Base-by-base conservation (phyloP, 1,140 invertebrate genomes). In the Pissodes strobi region DNA sequence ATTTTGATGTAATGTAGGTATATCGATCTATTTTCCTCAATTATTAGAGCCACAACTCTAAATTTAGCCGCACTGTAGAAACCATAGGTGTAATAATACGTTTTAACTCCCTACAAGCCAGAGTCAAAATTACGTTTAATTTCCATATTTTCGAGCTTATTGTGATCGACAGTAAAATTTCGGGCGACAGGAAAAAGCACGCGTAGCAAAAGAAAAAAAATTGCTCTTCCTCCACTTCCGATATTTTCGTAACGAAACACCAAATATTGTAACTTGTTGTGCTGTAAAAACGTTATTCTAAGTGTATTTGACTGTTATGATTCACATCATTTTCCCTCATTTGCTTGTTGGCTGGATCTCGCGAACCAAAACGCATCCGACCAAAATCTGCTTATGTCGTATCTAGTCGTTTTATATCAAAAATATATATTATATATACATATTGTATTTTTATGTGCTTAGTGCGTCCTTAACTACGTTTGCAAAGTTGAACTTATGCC, bases 381-480 rank as follows among this genome's bases (percentile, higher is more conserved):
- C 74, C 69, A 69, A 70, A 65, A 70, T 67, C 67, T 74, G 72
- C 74, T 76, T 70, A 73, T 61, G 63, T 73, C 59, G 64, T 72
- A 72, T 70, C 74, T 74, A 75, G 74, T 75, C 72, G 72, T 75
- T 75, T 75, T 75, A 75, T 74, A 75, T 74, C 68, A 71, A 74
- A 70, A 55, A 55, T 55, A 51, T 60, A 56, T 56, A 41, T 41
- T 22, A 41, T 56, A 53, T 53, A 56, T 56, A 56, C 53, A 73
- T 74, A 72, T 66, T 72, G 72, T 74, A 75, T 75, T 75, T 74
- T 75, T 75, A 75, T 72, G 70, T 74, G 72, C 74, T 75, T 74
- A 74, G 74, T 75, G 72, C 74, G 74, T 74, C 66, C 72, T 72
- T 69, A 23, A 23, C 53, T 56, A 53, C 25, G 38, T 39, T 53